These are phyloP conservation scores for Centropus unirufus DNA, from an alignment of 2,113 vertebrate genomes.

Conservation along the genomic window DNA sequence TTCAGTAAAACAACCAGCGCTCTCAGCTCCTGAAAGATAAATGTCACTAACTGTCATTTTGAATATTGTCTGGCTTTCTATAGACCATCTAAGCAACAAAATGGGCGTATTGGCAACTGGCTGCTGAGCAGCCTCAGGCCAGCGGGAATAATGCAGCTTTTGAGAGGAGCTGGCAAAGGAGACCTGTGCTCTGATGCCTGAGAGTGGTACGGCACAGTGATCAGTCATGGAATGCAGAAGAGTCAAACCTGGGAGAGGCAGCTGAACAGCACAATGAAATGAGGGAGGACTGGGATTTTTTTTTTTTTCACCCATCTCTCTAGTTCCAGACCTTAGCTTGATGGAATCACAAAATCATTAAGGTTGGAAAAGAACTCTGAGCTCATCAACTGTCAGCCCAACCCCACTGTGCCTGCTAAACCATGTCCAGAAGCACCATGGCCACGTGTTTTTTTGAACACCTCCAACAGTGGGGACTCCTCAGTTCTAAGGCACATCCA, in stretches of 20 bases:
- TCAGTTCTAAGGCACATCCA: not conserved
- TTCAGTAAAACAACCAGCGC: not conserved
- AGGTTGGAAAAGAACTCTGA: no score
- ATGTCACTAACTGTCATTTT: not conserved
- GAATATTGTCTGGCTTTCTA: not conserved
- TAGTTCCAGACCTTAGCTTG: not conserved
- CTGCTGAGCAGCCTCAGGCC: no score
- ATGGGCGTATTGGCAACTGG: accelerated
- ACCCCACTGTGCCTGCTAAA: no score
- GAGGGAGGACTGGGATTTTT: not conserved
- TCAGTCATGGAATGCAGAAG: accelerated
- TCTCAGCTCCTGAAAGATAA: not conserved
- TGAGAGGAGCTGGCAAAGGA: not conserved
- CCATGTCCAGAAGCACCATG: no score
- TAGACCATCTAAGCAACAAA: not conserved
- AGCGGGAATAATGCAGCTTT: not conserved
- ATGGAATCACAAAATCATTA: no score
- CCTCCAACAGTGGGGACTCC: not conserved
- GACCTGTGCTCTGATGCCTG: not conserved
- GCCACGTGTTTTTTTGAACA: no score
- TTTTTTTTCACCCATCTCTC: not conserved
- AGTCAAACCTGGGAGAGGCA: not conserved
- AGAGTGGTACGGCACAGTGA: accelerated
- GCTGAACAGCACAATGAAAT: accelerated
- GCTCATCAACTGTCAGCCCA: no score